Percentiles rank a stretch among this genome's conserved stretches.
phyloP scores from a whole-genome alignment of 2,888 invertebrate species.

The Drosophila eohydei region DNA sequence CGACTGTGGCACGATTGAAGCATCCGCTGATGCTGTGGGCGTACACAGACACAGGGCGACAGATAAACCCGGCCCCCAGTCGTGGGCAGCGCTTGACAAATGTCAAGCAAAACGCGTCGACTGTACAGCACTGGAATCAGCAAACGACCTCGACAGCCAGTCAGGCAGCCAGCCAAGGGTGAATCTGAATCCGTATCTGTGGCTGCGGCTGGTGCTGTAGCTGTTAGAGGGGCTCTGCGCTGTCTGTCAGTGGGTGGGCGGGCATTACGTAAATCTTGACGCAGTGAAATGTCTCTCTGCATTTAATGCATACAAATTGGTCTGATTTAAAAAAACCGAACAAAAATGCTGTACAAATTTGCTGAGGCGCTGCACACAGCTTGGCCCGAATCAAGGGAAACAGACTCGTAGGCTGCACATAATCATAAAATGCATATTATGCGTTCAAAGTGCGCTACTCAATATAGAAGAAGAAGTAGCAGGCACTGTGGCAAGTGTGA shows the following conservation, averaged over 20 bases:
- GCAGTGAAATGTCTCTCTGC: slow-evolving; percentile 66
- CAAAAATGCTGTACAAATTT: slow-evolving; percentile 58
- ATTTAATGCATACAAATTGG: slow-evolving; percentile 80
- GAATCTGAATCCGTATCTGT: slow-evolving; percentile 40
- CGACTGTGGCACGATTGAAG: slow-evolving; percentile 53
- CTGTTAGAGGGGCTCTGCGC: not conserved
- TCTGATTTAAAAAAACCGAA: slow-evolving; percentile 57
- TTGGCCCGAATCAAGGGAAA: slow-evolving; percentile 19
- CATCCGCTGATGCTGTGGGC: slow-evolving; percentile 63
- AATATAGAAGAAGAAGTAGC: slow-evolving; percentile 20
- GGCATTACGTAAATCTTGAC: slow-evolving; percentile 67
- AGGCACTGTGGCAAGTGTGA: slow-evolving; percentile 4
- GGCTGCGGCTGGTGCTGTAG: not conserved
- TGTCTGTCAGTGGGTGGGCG: slow-evolving; percentile 51
- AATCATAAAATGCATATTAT: slow-evolving; percentile 46
- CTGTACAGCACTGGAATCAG: slow-evolving; percentile 50
- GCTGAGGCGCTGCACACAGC: slow-evolving; percentile 41
- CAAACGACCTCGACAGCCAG: slow-evolving; percentile 55
- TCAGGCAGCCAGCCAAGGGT: slow-evolving; percentile 43
- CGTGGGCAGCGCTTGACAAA: slow-evolving; percentile 62
- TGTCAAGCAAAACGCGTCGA: slow-evolving; percentile 73
- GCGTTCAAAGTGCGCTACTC: slow-evolving; percentile 52
- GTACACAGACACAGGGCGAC: slow-evolving; percentile 28
- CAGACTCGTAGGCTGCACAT: slow-evolving; percentile 23
- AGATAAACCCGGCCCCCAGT: slow-evolving; percentile 7